phyloP scores from a whole-genome alignment of 2,797 vertebrate species.

The Diceros bicornis region DNA sequence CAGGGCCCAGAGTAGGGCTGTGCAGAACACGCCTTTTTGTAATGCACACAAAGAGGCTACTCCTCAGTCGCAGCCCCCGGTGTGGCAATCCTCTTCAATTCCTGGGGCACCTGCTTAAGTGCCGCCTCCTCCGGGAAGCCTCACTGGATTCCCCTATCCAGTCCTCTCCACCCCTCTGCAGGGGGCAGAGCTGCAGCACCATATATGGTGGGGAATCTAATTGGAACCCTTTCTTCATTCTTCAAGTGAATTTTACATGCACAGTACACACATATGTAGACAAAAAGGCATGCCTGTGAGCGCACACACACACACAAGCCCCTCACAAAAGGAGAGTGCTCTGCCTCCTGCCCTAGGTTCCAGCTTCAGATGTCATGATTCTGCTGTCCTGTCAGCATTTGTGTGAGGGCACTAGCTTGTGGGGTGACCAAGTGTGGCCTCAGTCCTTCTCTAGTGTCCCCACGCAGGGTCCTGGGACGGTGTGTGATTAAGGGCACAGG shows the following conservation, averaged over 20 bases:
- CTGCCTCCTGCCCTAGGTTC: background rate
- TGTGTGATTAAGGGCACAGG: background rate
- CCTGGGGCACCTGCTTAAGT: too few relatives aligned
- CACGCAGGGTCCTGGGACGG: background rate
- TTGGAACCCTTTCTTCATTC: background rate
- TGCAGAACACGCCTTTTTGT: rapidly evolving
- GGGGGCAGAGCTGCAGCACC: background rate
- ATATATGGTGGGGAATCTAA: background rate
- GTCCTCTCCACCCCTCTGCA: background rate
- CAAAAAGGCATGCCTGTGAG: background rate
- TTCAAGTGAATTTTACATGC: background rate
- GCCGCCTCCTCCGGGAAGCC: background rate
- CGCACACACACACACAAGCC: rapidly evolving
- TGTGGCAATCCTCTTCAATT: background rate
- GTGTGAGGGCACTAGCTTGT: rapidly evolving
- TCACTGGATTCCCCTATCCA: background rate
- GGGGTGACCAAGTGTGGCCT: background rate
- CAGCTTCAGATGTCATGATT: background rate
- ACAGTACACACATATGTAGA: background rate
- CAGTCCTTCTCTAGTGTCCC: background rate
- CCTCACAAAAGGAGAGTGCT: background rate
- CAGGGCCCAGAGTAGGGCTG: background rate
- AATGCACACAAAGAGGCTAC: background rate
- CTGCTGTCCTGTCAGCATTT: background rate
- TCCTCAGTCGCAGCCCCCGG: background rate